Percentiles rank a stretch among this genome's conserved stretches.
Conservation (phyloP, 2,113 vertebrate species). For the Chloebia gouldiae region DNA sequence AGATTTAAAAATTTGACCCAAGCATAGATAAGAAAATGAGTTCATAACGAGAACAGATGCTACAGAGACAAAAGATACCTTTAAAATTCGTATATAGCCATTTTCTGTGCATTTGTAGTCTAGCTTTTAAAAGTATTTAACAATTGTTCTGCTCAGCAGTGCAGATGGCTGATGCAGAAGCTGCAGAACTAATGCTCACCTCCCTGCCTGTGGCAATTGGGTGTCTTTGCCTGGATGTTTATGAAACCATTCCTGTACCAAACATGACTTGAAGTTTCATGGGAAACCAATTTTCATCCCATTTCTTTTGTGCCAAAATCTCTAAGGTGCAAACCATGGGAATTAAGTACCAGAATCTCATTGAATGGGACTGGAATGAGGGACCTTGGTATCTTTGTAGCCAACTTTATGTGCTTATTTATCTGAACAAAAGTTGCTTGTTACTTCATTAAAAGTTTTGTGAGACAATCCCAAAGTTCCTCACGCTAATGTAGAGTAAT, state of each 20-base stretch:
- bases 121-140: neutral
- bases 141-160: neutral
- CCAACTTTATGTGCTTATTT: neutral
- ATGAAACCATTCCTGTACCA: neutral
- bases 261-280: neutral
- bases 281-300: neutral
- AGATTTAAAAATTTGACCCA: neutral
- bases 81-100: neutral
- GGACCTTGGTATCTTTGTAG: neutral
- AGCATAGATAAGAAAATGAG: conserved; percentile 11
- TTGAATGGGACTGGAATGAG: neutral
- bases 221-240: neutral
- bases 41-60: conserved; percentile 43
- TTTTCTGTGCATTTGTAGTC: neutral
- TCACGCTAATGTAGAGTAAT: neutral
- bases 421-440: neutral
- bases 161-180: neutral
- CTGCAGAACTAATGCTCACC: neutral
- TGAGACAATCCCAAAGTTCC: neutral
- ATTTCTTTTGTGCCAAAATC: neutral
- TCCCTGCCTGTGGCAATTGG: neutral
- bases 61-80: neutral
- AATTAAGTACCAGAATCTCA: neutral
- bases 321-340: neutral
- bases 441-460: neutral